Base-by-base conservation (phyloP, 2,797 vertebrate genomes). In the Chelon auratus region DNA sequence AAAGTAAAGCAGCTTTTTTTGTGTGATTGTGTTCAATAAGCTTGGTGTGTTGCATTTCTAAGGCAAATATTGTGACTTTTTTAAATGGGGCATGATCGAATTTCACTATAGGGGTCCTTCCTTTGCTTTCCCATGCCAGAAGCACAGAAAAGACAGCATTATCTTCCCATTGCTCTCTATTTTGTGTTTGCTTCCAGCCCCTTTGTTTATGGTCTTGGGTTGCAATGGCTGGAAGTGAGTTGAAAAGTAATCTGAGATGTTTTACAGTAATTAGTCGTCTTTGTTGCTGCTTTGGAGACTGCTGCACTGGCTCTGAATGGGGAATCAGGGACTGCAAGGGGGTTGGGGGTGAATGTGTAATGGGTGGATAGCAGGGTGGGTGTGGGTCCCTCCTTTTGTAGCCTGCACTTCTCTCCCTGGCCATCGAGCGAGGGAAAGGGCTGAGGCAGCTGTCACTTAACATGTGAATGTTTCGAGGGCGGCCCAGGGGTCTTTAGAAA, bases 361-460 rank as follows among this genome's bases (percentile, higher is more conserved):
- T 89, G 91, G 86, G 76, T 89, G 80, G 81, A 80, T 86, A 81
- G 87, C 76, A 84, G 83, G 77, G 82, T 89, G 89, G 89, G 91
- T 93, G 91, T 92, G 90, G 92, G 93, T 92, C 82, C 65, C 86
- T 84, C 71, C 91, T 91, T 94, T 95, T 94, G 93, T 94, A 92
- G 89, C 76, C 75, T 86, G 77, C 85, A 89, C 86, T 89, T 90
- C 90, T 90, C 84, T 86, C 73, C 52, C 59, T 89, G 73, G n/a
- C 82, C 82, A 60, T 80, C 72, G 72, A 79, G 82, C 92, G 90
- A 91, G 87, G 87, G 83, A 93, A 87, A 77, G 87, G 89, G 82
- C 89, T 70, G 80, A 93, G 93, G 93, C 94, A 95, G 94, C 94
- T 95, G 94, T 95, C 94, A 95, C 93, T 95, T 95, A 95, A 93